Evolutionary conservation across 2,797 vertebrate species (phyloP).

Genomic region (Chloroceryle inda): DNA sequence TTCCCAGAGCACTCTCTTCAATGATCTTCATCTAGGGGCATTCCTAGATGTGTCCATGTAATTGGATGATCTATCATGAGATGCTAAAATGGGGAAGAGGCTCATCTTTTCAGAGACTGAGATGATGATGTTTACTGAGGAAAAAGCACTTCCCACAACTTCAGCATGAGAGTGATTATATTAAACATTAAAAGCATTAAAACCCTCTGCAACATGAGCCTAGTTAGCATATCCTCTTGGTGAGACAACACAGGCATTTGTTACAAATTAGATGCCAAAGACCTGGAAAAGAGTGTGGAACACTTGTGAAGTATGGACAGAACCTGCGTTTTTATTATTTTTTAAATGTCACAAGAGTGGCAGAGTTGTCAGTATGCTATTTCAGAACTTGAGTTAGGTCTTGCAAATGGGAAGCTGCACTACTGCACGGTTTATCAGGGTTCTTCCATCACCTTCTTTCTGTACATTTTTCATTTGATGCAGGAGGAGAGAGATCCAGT

Average conservation of each 20-base stretch:
- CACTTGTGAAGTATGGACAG: neutral
- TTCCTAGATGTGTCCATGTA: neutral
- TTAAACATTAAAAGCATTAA: neutral
- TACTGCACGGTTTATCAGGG: neutral
- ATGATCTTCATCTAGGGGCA: fast-evolving
- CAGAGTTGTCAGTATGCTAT: neutral
- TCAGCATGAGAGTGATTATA: neutral
- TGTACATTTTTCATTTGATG: neutral
- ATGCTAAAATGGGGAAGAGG: neutral
- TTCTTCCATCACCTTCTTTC: neutral
- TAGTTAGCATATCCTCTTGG: neutral
- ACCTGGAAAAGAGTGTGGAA: neutral
- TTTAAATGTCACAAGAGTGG: neutral
- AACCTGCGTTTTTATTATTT: neutral
- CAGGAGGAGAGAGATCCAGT: neutral
- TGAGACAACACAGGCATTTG: neutral
- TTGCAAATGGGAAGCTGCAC: neutral
- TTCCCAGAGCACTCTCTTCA: neutral
- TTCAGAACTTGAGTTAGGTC: neutral
- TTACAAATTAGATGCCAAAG: neutral
- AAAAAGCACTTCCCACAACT: neutral
- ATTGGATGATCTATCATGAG: neutral
- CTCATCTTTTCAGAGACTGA: neutral
- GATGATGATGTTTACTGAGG: neutral
- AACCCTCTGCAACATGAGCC: neutral